Evolutionary conservation across 2,797 vertebrate species (phyloP).

Genomic region (Gorsachius magnificus): DNA sequence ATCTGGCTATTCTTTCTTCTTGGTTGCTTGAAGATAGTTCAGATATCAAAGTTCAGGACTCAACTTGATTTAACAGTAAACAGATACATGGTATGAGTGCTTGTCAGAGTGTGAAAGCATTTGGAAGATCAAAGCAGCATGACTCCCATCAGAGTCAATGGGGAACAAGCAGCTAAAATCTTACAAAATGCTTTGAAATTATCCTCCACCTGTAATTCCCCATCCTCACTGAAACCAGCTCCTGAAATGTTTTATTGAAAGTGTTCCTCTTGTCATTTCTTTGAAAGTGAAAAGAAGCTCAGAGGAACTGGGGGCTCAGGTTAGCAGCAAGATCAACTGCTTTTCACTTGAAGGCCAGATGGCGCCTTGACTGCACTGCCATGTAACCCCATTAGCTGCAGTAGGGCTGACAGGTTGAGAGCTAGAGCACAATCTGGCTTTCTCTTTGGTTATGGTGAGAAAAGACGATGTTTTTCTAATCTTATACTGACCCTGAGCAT

Average conservation of each 20-base stretch:
- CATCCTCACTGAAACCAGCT: not conserved
- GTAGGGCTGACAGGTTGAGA: not conserved
- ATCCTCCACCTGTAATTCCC: not conserved
- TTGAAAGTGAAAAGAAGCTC: not conserved
- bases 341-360: not conserved
- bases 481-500: not conserved
- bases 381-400: not conserved
- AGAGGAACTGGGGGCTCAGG: not conserved
- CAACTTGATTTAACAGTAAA: not conserved
- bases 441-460: not conserved
- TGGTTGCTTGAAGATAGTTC: not conserved
- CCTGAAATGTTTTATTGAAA: not conserved
- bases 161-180: conserved; percentile 26
- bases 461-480: not conserved
- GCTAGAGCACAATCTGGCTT: not conserved
- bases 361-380: not conserved
- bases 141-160: conserved; percentile 7
- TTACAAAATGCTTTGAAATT: conserved; percentile 35
- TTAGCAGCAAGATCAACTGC: not conserved
- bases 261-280: not conserved
- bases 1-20: not conserved
- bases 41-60: not conserved
- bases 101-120: not conserved
- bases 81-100: not conserved
- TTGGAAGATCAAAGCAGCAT: conserved; percentile 29